A percentile compares a stretch with the other conserved stretches of the same genome.
Conservation (phyloP, 2,113 vertebrate genomes). For the Pteronura brasiliensis region DNA sequence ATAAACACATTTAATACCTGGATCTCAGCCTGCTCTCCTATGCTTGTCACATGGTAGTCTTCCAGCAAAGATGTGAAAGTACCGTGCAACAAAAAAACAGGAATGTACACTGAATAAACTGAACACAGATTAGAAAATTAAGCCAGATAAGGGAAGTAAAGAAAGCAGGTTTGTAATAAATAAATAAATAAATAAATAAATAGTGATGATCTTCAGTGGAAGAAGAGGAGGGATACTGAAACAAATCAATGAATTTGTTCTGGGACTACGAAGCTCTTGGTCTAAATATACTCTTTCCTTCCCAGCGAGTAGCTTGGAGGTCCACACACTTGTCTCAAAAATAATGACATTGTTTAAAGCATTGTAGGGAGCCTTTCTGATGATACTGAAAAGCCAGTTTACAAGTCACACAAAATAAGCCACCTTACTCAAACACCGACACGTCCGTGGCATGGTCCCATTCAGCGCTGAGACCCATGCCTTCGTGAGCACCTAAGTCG, state of each 20-base stretch:
- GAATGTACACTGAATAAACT: not conserved
- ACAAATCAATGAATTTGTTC: not conserved
- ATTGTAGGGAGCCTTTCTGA: not conserved
- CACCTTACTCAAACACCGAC: not conserved
- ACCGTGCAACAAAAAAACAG: not conserved
- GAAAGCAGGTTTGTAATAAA: not conserved
- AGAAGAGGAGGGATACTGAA: not conserved
- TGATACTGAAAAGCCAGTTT: not conserved
- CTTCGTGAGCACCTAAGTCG: not conserved
- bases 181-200: not conserved
- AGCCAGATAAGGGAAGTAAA: not conserved
- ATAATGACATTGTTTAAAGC: not conserved
- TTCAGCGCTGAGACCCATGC: not conserved
- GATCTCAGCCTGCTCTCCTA: not conserved
- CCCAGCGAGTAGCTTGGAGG: not conserved
- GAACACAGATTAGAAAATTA: not conserved
- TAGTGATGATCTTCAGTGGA: not conserved
- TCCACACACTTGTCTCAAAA: not conserved
- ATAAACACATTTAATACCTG: not conserved
- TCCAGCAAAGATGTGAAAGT: not conserved
- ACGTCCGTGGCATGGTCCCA: not conserved
- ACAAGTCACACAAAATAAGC: not conserved
- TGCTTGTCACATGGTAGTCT: not conserved
- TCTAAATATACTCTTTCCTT: not conserved
- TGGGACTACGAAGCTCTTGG: not conserved